These are phyloP conservation scores for Gasterosteus aculeatus DNA, from an alignment of 2,113 vertebrate genomes.

Conservation along the genomic window DNA sequence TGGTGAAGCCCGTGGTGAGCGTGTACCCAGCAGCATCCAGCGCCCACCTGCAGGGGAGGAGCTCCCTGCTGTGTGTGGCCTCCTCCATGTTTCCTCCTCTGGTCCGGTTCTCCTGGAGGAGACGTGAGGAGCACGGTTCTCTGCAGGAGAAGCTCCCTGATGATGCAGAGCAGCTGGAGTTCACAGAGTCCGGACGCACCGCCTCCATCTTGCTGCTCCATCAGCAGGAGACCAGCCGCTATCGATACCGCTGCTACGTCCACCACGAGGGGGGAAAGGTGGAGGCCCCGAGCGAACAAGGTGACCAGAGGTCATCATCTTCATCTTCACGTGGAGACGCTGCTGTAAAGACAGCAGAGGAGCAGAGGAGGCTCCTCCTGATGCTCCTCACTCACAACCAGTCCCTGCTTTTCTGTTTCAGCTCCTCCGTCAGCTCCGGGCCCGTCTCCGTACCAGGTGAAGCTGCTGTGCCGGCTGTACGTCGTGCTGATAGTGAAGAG, in stretches of 20 bases:
- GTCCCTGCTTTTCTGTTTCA: constrained; percentile 6
- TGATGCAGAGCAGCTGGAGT: not conserved
- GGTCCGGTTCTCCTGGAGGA: constrained; percentile 50
- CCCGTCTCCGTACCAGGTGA: constrained; percentile 5
- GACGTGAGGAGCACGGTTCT: not conserved
- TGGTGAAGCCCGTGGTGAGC: constrained; percentile 34
- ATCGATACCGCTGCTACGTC: not conserved
- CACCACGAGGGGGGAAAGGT: not conserved
- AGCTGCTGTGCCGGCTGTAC: constrained; percentile 42
- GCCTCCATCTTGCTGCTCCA: constrained; percentile 1
- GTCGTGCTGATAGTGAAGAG: constrained; percentile 38
- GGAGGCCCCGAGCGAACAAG: not conserved
- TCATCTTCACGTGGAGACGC: constrained; percentile 9
- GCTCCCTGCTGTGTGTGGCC: constrained; percentile 44
- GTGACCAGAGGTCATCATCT: not conserved
- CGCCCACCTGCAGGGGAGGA: constrained; percentile 16
- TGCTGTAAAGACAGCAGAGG: constrained; percentile 5
- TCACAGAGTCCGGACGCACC: not conserved
- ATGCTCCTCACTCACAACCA: not conserved
- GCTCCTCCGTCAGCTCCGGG: not conserved
- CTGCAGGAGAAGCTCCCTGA: not conserved
- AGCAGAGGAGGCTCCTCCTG: not conserved
- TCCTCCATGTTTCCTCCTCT: constrained; percentile 43
- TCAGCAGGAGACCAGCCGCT: not conserved
- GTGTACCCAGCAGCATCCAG: constrained; percentile 34